Evolutionary conservation across 2,113 vertebrate species (phyloP), one percentile per base, ranked within the genome.

Genomic region (Corythaixoides concolor): DNA sequence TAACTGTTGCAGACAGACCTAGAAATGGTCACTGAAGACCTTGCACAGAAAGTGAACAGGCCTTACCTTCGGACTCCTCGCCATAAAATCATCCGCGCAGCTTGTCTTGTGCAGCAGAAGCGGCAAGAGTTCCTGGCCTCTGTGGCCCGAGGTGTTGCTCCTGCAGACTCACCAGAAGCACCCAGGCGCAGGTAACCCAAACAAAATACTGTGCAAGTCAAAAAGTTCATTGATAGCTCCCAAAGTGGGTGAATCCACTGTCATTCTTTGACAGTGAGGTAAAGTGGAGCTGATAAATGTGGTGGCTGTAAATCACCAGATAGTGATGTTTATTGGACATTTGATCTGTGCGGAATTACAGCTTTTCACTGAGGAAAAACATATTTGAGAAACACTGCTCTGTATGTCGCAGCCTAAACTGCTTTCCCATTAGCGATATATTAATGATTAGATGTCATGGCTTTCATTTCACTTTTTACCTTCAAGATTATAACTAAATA

Each of bases 1-100:
- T 70, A 67, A 70, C 62, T 77, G 9, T 43, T 67, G 80, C 97
- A 99, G 99, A 99, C 99, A 56, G 99, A 99, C 97, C 97, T 99
- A 91, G 99, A 99, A 98, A 99, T 99, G 99, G 99, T 99, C 88
- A 99, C 99, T 15, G 99, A 99, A 95, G 99, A 99, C 96, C 98
- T 99, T 75, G 99, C 99, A 58, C 99, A 99, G 96, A 99, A 99
- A 97, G 99, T 99, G 53, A 99, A 99, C 97, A 98, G 99, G 97
- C 99, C 99, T 97, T 99, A 99, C 95, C 98, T 99, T 88, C 98
- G 99, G 91, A 99, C 99, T 2, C 99, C 99, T 21, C 99, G 99
- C 66, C 99, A 99, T 96, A 99, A 99, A 95, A 99, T 99, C 85
- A 99, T 99, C 90, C 99, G 99, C 15, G 99, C 99, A 0, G 99